A percentile compares a stretch with the other conserved stretches of the same genome.
Evolutionary conservation across 2,797 vertebrate species (phyloP).

Genomic region (Lophius americanus): DNA sequence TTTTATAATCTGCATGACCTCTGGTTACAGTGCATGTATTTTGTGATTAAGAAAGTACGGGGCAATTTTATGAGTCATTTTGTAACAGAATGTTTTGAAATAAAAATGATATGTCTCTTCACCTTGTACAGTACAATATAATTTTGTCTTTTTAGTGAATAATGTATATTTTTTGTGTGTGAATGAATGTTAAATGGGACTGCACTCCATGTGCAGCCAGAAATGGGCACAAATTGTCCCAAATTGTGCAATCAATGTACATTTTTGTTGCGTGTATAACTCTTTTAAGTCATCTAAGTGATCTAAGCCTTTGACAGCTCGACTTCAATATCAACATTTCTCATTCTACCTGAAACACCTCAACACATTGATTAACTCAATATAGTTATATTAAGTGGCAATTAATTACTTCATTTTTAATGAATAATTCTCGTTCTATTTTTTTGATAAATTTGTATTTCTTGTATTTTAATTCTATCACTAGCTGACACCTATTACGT

Average conservation of each 20-base stretch:
- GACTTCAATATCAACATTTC: background rate
- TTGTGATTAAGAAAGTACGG: no score
- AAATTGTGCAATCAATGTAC: background rate
- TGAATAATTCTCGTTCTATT: background rate
- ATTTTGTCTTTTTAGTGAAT: no score
- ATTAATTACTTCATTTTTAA: background rate
- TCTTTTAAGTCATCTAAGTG: background rate
- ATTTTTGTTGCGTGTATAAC: background rate
- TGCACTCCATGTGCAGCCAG: no score
- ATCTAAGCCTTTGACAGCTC: background rate
- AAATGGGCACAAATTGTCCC: background rate
- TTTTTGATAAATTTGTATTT: background rate
- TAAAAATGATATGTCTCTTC: no score
- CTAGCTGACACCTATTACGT: no score
- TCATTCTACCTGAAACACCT: background rate
- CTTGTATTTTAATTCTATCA: background rate
- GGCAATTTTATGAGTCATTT: no score
- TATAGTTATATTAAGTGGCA: background rate
- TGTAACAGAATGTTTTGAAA: no score
- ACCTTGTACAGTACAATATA: no score
- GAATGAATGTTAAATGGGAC: no score
- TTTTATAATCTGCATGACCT: no score
- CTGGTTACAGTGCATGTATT: no score
- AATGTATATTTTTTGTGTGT: no score
- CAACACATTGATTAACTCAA: background rate